phyloP scores from a whole-genome alignment of 2,888 invertebrate genomes.

The Therioaphis trifolii region DNA sequence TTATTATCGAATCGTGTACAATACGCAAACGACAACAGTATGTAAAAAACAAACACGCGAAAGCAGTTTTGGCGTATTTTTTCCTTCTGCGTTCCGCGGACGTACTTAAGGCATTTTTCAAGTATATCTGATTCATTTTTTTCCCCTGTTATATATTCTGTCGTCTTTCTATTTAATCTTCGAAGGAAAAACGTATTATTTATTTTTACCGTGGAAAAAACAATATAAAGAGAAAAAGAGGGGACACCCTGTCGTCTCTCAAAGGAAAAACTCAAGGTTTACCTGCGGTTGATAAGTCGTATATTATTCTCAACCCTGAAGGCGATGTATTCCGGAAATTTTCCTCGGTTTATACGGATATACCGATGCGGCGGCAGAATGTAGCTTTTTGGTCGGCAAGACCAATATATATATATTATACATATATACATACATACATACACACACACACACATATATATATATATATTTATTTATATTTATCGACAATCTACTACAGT shows the following conservation, averaged over 20 bases:
- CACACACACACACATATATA: too few relatives aligned
- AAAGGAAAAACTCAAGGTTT: conserved; percentile 47
- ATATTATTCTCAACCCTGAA: conserved; percentile 55
- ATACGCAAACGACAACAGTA: conserved; percentile 30
- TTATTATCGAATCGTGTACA: conserved; percentile 55
- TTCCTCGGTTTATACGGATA: conserved; percentile 32
- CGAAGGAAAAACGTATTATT: conserved; percentile 55
- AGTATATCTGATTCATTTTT: conserved; percentile 57
- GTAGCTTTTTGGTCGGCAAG: conserved; percentile 37
- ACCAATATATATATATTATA: conserved; percentile 3
- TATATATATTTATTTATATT: background rate
- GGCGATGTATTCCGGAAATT: conserved; percentile 57
- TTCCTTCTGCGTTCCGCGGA: conserved; percentile 1
- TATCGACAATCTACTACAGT: conserved; percentile 6
- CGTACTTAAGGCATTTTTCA: conserved; percentile 52
- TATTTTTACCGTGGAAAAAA: conserved; percentile 54
- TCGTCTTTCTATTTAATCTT: conserved; percentile 59
- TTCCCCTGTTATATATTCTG: conserved; percentile 26
- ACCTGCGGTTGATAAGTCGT: conserved; percentile 59
- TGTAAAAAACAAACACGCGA: conserved; percentile 48
- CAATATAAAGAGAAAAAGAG: conserved; percentile 38
- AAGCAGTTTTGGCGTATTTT: conserved; percentile 42
- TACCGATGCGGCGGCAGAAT: background rate
- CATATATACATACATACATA: background rate
- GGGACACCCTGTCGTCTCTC: conserved; percentile 38